Percentiles rank a stretch among this genome's conserved stretches.
phyloP scores from a whole-genome alignment of 2,113 vertebrate species.

The Microcebus jonahi region DNA sequence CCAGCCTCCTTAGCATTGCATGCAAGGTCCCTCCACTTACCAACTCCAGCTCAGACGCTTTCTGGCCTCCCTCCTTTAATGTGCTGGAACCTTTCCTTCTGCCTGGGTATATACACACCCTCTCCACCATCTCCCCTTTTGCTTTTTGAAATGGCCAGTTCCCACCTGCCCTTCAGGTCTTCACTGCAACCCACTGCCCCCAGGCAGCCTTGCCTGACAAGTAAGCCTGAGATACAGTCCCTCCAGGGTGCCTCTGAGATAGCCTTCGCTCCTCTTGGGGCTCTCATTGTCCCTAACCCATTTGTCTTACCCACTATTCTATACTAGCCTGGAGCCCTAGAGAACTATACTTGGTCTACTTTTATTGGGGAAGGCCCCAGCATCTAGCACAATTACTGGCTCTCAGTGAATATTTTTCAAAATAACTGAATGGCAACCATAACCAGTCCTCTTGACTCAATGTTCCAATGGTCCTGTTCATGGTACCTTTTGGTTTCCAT shows the following conservation, averaged over 20 bases:
- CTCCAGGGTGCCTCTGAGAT: neutral
- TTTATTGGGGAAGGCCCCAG: neutral
- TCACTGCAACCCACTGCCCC: neutral
- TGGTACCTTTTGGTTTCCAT: neutral
- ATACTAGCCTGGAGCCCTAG: neutral
- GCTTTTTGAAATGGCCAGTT: neutral
- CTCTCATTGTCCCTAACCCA: neutral
- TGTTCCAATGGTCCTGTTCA: neutral
- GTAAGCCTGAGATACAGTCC: neutral
- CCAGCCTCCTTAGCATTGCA: neutral
- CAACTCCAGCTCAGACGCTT: neutral
- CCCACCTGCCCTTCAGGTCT: neutral
- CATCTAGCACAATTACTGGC: neutral
- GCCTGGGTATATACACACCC: neutral
- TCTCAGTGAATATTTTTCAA: neutral
- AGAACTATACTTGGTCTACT: neutral
- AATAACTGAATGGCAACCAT: neutral
- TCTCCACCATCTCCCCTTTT: neutral
- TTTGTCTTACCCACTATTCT: neutral
- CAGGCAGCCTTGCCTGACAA: neutral
- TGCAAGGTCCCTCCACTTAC: neutral
- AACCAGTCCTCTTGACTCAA: neutral
- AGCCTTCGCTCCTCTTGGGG: neutral
- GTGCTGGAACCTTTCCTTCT: conserved; percentile 3
- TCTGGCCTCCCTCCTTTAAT: neutral